Evolutionary conservation across 1,140 invertebrate species (phyloP).

Genomic region (Zaprionus ghesquierei): DNA sequence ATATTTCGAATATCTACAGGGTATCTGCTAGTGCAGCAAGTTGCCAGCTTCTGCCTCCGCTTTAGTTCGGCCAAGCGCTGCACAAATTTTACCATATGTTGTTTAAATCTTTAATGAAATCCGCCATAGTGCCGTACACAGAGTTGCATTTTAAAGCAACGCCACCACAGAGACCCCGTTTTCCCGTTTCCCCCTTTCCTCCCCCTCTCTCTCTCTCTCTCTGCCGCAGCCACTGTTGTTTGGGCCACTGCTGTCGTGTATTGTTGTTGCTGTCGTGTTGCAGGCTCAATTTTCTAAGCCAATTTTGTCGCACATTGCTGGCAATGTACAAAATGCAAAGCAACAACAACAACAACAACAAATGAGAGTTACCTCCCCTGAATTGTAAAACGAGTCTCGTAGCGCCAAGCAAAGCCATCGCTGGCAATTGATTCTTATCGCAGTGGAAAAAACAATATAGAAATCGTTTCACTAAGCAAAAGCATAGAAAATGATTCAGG

Average conservation of each 20-base stretch:
- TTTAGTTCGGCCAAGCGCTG: constrained; percentile 41
- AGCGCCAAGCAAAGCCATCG: constrained; percentile 52
- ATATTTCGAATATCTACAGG: background rate
- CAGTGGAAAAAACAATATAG: constrained; percentile 11
- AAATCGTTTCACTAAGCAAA: constrained; percentile 22
- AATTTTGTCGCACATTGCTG: constrained; percentile 65
- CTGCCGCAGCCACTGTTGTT: constrained; percentile 2
- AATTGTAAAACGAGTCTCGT: constrained; percentile 50
- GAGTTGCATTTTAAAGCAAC: constrained; percentile 75
- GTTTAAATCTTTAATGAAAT: constrained; percentile 79
- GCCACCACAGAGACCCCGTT: constrained; percentile 13
- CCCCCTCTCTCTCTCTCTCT: background rate
- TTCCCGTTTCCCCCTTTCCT: background rate
- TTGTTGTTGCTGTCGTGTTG: constrained; percentile 48
- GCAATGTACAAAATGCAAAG: constrained; percentile 47
- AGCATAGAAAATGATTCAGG: background rate
- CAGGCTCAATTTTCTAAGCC: constrained; percentile 76
- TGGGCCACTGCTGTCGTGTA: constrained; percentile 6
- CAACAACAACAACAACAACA: constrained; percentile 30
- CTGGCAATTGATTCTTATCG: constrained; percentile 64
- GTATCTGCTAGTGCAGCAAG: background rate
- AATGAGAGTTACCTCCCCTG: background rate
- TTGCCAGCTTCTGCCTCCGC: background rate
- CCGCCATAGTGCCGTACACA: constrained; percentile 66
- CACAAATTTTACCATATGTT: constrained; percentile 77